Conservation (phyloP, 92 coral and sea anemone genomes). For the Pocillopora grandis region DNA sequence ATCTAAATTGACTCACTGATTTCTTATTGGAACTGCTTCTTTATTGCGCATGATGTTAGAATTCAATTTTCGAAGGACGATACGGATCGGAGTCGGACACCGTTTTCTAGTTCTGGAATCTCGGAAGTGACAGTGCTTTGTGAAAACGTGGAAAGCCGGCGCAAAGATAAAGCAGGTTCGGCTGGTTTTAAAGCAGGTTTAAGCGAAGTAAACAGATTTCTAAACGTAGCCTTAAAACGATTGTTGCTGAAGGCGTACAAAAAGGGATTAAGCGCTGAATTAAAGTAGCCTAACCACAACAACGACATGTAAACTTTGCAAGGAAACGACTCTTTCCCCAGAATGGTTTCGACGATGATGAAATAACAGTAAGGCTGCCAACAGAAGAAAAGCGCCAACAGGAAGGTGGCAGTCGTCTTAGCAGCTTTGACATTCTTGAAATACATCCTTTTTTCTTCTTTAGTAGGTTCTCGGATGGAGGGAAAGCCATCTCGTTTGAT, state of each 20-base stretch:
- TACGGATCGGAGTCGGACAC: neutral
- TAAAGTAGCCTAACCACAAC: slow-evolving; percentile 66
- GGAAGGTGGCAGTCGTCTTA: slow-evolving; percentile 63
- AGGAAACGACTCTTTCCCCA: slow-evolving; percentile 20
- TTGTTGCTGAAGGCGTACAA: slow-evolving; percentile 69
- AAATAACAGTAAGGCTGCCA: slow-evolving; percentile 61
- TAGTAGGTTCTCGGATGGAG: slow-evolving; percentile 8
- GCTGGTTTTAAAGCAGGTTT: neutral
- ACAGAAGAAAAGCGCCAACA: slow-evolving; percentile 63
- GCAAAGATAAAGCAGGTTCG: slow-evolving; percentile 10
- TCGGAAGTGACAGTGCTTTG: slow-evolving; percentile 8
- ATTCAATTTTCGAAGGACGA: too few relatives aligned
- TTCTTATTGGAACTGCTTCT: too few relatives aligned
- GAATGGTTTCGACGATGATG: slow-evolving; percentile 52
- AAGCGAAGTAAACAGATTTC: slow-evolving; percentile 28
- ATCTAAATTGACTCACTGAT: too few relatives aligned
- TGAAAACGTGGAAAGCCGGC: slow-evolving; percentile 16
- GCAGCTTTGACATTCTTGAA: slow-evolving; percentile 67
- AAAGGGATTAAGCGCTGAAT: slow-evolving; percentile 74
- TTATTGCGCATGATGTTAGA: too few relatives aligned
- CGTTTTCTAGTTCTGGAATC: slow-evolving; percentile 4
- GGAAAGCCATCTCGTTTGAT: neutral
- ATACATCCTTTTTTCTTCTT: slow-evolving; percentile 40
- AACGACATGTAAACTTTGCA: slow-evolving; percentile 32
- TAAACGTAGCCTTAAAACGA: slow-evolving; percentile 52